These are phyloP conservation scores for Cochlearius cochlearius DNA, from an alignment of 2,113 vertebrate genomes.

Conservation along the genomic window DNA sequence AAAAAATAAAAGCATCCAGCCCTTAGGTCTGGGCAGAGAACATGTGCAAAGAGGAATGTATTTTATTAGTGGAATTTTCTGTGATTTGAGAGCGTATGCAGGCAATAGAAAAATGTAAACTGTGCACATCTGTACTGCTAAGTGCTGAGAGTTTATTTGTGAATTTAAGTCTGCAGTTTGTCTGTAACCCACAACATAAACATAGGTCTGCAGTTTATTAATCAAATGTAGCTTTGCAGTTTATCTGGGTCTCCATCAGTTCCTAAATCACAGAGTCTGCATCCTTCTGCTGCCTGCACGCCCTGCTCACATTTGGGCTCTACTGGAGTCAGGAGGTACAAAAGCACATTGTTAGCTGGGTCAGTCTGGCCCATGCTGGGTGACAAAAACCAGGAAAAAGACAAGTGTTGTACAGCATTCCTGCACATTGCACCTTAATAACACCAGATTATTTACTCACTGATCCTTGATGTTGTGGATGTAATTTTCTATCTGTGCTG, in stretches of 20 bases:
- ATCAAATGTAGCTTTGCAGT: neutral
- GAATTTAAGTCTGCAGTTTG: neutral
- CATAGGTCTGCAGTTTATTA: neutral
- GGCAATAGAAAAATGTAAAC: neutral
- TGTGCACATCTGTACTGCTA: neutral
- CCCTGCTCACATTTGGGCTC: neutral
- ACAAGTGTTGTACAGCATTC: neutral
- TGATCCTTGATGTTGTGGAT: constrained; percentile 81
- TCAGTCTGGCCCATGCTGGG: neutral
- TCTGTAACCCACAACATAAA: neutral
- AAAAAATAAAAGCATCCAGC: neutral
- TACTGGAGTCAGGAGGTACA: neutral
- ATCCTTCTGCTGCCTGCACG: neutral
- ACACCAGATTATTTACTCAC: constrained; percentile 72
- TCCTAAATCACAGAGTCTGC: neutral
- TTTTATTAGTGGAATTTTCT: neutral
- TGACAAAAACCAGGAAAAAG: neutral
- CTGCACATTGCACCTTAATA: neutral
- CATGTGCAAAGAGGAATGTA: neutral
- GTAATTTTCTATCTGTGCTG: constrained; percentile 87
- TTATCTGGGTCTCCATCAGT: neutral
- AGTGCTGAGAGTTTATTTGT: neutral
- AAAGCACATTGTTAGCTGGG: neutral
- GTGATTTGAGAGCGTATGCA: neutral
- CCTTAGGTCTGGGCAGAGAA: neutral